Evolutionary conservation across 2,113 vertebrate genomes (phyloP), one percentile per base, ranked within the genome.

Genomic region (Eurystomus gularis): DNA sequence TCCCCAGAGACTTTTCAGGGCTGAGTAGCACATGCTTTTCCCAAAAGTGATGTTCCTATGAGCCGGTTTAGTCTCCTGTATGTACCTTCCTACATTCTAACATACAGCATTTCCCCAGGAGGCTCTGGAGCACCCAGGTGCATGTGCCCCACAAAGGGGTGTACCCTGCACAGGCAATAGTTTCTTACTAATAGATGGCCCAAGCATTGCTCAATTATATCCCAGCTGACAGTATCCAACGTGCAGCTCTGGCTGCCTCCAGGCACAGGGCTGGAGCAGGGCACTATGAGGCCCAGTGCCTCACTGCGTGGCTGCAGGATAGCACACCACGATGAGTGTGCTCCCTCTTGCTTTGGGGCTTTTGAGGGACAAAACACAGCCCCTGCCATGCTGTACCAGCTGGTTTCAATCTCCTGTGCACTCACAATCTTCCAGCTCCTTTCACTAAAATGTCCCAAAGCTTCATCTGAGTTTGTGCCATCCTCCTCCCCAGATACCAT

Each of bases 261-360:
- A 26, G 62, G 10, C 25, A 18, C 42, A 11, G 48, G 55, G 55
- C 40, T 37, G 55, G 44, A 42, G 72, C 33, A 33, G 51, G n/a
- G n/a, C 60, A 31, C 11, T 2, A 23, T 24, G n/a, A 12, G 61
- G n/a, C 9, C 13, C 46, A 61, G 23, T 3, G 2, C 19, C 39
- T 23, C 0, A 1, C 28, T 46, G 33, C 75, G 13, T 0, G 2
- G 16, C 33, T 5, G 0, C 33, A 26, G 60, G n/a, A 6, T 5
- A 23, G 18, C 9, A 0, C 11, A 23, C 21, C 26, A n/a, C n/a
- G 28, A 29, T 39, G 40, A n/a, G 23, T 2, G 20, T 62, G 52
- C 25, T 70, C 17, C 66, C 26, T 49, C 51, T 40, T 62, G 61
- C 48, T 46, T 1, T 7, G 13, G 61, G 31, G 28, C 26, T 26